A percentile compares a stretch with the other conserved stretches of the same genome.
Evolutionary conservation across 2,888 invertebrate genomes (phyloP).

Genomic region (Itoplectis maculator): DNA sequence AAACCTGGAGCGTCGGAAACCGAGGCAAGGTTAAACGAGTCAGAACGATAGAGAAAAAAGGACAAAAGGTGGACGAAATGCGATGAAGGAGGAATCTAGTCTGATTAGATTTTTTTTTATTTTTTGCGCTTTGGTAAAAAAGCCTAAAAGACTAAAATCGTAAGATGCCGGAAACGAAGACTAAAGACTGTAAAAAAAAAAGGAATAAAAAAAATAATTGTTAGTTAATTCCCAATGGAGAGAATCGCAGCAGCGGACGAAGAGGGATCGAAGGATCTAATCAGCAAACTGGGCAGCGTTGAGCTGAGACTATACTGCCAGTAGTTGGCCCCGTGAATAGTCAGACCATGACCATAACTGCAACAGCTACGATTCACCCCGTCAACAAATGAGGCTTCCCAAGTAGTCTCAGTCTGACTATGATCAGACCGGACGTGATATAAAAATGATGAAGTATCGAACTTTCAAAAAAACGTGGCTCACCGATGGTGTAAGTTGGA

Average conservation of each 20-base stretch:
- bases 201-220: constrained; percentile 5
- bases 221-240: background rate
- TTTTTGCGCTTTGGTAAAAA: too few relatives aligned
- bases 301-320: background rate
- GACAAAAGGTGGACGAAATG: background rate
- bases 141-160: too few relatives aligned
- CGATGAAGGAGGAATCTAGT: background rate
- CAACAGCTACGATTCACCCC: background rate
- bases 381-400: background rate
- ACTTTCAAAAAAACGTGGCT: constrained; percentile 10
- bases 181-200: background rate
- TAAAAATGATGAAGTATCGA: constrained; percentile 9
- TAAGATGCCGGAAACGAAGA: too few relatives aligned
- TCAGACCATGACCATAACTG: background rate
- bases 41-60: background rate
- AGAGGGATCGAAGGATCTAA: background rate
- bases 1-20: background rate
- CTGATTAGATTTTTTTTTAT: too few relatives aligned
- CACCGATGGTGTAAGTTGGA: constrained; percentile 19
- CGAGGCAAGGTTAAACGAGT: background rate
- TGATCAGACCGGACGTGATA: background rate
- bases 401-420: background rate
- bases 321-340: background rate
- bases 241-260: background rate
- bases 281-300: background rate